Evolutionary conservation across 2,888 invertebrate species (phyloP).

Genomic region (Notodonta ziczac): DNA sequence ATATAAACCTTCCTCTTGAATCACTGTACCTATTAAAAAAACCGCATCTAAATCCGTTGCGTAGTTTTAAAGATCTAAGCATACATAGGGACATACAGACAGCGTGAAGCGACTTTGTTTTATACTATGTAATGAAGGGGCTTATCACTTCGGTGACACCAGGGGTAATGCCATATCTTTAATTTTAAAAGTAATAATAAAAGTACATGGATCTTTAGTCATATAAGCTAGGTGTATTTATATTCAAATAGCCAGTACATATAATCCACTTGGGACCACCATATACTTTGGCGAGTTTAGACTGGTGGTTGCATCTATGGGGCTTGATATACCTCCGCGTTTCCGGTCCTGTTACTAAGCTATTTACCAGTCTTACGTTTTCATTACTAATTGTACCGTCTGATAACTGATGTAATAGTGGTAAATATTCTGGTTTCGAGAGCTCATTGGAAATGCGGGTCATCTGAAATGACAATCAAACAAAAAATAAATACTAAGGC

Average conservation of each 20-base stretch:
- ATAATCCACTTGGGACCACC: constrained; percentile 76
- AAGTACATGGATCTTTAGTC: constrained; percentile 51
- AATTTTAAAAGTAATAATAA: too few relatives aligned
- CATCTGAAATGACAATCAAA: constrained; percentile 59
- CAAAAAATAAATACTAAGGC: neutral
- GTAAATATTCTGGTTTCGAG: constrained; percentile 68
- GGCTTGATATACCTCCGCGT: constrained; percentile 77
- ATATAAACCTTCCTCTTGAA: too few relatives aligned
- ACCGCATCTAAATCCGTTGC: too few relatives aligned
- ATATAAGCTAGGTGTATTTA: constrained; percentile 74
- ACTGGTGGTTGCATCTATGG: constrained; percentile 76
- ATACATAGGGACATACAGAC: too few relatives aligned
- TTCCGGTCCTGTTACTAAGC: constrained; percentile 63
- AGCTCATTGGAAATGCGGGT: constrained; percentile 68
- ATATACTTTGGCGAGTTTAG: constrained; percentile 63
- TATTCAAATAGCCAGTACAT: constrained; percentile 75
- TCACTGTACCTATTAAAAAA: too few relatives aligned
- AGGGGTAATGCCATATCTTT: too few relatives aligned
- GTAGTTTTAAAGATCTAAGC: too few relatives aligned
- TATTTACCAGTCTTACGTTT: constrained; percentile 60
- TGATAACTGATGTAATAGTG: constrained; percentile 68
- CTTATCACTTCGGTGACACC: neutral
- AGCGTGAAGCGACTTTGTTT: too few relatives aligned
- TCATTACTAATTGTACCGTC: constrained; percentile 56
- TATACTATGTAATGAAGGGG: too few relatives aligned